Evolutionary conservation across 2,797 vertebrate species (phyloP).

Genomic region (Acipenser ruthenus): DNA sequence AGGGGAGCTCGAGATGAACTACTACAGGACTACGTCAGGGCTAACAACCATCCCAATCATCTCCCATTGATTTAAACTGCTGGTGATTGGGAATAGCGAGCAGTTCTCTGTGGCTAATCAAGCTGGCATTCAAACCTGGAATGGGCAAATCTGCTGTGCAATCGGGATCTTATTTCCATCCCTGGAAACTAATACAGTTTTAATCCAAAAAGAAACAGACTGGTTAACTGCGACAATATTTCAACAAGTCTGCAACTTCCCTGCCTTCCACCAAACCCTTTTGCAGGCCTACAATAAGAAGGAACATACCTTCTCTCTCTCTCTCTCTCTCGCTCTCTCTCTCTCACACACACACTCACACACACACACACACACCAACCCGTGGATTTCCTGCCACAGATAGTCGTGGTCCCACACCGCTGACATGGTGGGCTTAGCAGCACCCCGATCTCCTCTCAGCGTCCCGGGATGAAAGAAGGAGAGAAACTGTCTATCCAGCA

Average conservation of each 20-base stretch:
- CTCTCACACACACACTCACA: not conserved
- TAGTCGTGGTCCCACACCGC: conserved; percentile 46
- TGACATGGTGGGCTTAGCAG: conserved; percentile 34
- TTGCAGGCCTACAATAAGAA: no score
- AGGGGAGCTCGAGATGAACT: conserved; percentile 7
- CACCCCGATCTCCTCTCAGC: conserved; percentile 22
- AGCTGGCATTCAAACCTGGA: no score
- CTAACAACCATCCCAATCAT: not conserved
- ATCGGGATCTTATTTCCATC: no score
- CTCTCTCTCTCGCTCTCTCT: not conserved
- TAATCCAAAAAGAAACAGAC: no score
- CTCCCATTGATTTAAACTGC: not conserved
- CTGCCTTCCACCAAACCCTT: no score
- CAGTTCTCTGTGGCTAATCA: not conserved
- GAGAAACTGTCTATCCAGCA: conserved; percentile 17
- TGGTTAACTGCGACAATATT: no score
- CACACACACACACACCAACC: conserved; percentile 44
- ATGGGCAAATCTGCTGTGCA: no score
- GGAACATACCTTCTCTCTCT: no score
- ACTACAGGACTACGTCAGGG: no score
- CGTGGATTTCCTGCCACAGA: conserved; percentile 60
- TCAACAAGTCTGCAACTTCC: no score
- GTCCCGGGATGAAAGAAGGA: conserved; percentile 5
- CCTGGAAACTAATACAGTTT: no score
- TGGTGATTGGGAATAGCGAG: not conserved